Evolutionary conservation across 2,888 invertebrate species (phyloP).

Genomic region (Pimpla rufipes): DNA sequence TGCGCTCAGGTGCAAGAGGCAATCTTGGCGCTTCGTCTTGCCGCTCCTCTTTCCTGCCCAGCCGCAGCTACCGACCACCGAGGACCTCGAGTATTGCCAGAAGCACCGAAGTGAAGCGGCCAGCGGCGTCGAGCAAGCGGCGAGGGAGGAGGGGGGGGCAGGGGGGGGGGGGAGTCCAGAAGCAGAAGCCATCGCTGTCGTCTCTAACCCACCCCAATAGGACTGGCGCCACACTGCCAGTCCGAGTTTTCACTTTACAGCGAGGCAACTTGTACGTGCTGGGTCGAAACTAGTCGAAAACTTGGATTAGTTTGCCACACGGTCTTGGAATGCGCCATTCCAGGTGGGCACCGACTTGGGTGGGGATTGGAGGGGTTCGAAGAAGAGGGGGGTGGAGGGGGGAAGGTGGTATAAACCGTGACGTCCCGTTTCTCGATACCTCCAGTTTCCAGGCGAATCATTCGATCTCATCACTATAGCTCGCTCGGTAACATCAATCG

Average conservation of each 20-base stretch:
- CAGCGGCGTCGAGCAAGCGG: constrained; percentile 15
- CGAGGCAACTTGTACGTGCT: constrained; percentile 61
- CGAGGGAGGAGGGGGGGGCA: neutral
- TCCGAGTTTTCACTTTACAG: constrained; percentile 72
- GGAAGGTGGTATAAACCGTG: neutral
- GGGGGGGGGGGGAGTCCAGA: constrained; percentile 14
- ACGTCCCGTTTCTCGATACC: constrained; percentile 26
- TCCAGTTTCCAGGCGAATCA: constrained; percentile 4
- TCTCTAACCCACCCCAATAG: constrained; percentile 36
- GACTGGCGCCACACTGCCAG: constrained; percentile 52
- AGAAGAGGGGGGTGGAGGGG: neutral
- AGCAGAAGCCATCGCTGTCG: constrained; percentile 35
- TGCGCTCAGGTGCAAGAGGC: constrained; percentile 70
- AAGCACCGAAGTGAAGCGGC: constrained; percentile 6
- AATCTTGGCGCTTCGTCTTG: constrained; percentile 70
- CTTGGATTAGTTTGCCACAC: constrained; percentile 79
- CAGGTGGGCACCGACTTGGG: constrained; percentile 36
- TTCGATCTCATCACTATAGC: constrained; percentile 11
- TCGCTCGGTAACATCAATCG: neutral
- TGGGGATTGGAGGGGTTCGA: neutral
- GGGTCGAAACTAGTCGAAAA: constrained; percentile 73
- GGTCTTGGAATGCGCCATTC: constrained; percentile 68
- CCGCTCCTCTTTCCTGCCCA: constrained; percentile 15
- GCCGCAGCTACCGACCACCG: constrained; percentile 5
- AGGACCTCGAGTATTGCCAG: constrained; percentile 16